Conservation (phyloP, 2,888 invertebrate genomes). For the Bellardia pandia region DNA sequence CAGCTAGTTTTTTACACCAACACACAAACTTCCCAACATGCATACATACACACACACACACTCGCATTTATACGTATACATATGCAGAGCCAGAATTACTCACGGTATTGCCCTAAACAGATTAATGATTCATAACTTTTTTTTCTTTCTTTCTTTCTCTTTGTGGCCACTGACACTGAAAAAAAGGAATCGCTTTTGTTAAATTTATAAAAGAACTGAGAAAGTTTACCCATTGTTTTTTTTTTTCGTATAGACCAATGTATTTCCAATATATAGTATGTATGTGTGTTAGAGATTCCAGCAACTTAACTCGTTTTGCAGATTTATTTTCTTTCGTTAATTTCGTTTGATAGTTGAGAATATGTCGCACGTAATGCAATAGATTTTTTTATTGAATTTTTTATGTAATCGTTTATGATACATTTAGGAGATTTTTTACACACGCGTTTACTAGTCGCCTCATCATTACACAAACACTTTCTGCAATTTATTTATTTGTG, state of each 20-base stretch:
- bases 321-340: conserved; percentile 23
- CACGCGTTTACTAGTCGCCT: conserved; percentile 40
- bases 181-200: conserved; percentile 1
- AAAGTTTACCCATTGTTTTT: conserved; percentile 64
- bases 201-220: background rate
- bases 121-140: conserved; percentile 61
- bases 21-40: background rate
- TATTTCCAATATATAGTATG: conserved; percentile 12
- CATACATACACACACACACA: no score
- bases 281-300: background rate
- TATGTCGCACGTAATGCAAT: conserved; percentile 49
- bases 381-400: conserved; percentile 62
- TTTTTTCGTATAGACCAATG: conserved; percentile 37
- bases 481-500: conserved; percentile 17
- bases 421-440: conserved; percentile 60
- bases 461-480: conserved; percentile 34
- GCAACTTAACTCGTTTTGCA: background rate
- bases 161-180: conserved; percentile 55
- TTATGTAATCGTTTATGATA: conserved; percentile 71
- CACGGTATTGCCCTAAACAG: conserved; percentile 33
- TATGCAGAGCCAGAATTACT: conserved; percentile 44
- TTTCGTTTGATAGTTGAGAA: conserved; percentile 34
- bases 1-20: background rate
- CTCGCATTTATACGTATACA: background rate
- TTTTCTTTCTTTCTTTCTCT: background rate